Evolutionary conservation across 2,113 vertebrate species (phyloP).

Genomic region (Neogale vison): DNA sequence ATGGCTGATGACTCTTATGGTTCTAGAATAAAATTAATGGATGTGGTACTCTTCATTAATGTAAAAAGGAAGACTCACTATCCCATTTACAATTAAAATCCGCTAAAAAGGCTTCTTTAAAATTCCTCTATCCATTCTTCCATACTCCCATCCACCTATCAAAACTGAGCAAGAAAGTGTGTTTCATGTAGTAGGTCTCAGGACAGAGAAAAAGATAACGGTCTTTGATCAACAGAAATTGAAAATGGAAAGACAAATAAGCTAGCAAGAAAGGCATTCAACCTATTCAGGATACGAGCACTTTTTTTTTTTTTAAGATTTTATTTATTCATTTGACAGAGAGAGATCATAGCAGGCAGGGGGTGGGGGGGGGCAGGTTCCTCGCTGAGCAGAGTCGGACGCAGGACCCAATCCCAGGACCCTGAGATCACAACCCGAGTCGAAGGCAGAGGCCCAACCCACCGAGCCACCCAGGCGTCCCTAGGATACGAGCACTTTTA

Average conservation of each 20-base stretch:
- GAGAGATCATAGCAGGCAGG: too few species aligned
- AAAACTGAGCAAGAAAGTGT: constrained; percentile 6
- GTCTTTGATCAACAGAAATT: constrained; percentile 9
- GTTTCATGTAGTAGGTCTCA: not conserved
- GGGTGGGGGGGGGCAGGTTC: too few species aligned
- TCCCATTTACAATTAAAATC: not conserved
- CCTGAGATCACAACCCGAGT: too few species aligned
- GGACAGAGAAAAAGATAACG: not conserved
- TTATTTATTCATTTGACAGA: too few species aligned
- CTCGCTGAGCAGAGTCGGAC: too few species aligned
- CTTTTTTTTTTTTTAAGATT: too few species aligned
- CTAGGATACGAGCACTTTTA: not conserved
- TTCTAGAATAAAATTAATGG: constrained; percentile 23
- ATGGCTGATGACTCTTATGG: not conserved
- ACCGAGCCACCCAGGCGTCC: too few species aligned
- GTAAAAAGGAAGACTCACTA: constrained; percentile 31
- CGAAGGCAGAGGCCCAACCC: too few species aligned
- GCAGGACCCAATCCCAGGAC: too few species aligned
- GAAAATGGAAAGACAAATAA: constrained; percentile 1
- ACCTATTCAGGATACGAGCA: not conserved
- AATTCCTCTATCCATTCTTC: not conserved
- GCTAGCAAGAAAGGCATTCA: not conserved
- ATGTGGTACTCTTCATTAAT: constrained; percentile 6
- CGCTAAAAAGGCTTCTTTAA: constrained; percentile 42
- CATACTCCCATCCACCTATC: not conserved